Evolutionary conservation across 37 sponge, comb jelly and placozoan genomes (phyloP).

Genomic region (Lycopodina hypogea): DNA sequence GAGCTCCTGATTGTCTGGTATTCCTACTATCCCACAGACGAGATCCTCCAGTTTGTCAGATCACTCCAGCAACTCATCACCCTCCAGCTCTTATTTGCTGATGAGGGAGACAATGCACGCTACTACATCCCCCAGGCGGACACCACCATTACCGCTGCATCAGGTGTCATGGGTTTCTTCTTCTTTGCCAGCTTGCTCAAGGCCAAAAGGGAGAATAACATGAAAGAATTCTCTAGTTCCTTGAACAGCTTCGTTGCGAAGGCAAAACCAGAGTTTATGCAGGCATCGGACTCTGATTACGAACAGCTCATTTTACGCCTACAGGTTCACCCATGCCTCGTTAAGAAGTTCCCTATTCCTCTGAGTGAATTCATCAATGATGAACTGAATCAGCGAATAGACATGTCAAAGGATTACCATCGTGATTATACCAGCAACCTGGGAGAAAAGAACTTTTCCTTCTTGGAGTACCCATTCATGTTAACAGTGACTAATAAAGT

Average conservation of each 20-base stretch:
- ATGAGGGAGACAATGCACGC: conserved; percentile 11
- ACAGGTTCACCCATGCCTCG: conserved; percentile 61
- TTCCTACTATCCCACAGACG: conserved; percentile 43
- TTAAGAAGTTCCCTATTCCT: conserved; percentile 40
- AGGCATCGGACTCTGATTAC: conserved; percentile 10
- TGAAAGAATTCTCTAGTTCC: conserved; percentile 17
- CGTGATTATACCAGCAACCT: background rate
- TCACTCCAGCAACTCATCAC: conserved; percentile 68
- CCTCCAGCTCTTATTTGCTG: conserved; percentile 40
- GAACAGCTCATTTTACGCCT: conserved; percentile 31
- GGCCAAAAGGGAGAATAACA: conserved; percentile 32
- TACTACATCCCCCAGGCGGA: conserved; percentile 31
- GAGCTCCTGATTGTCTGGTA: conserved; percentile 60
- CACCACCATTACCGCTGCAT: conserved; percentile 32
- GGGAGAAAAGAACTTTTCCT: conserved; percentile 52
- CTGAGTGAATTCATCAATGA: conserved; percentile 78
- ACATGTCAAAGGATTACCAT: conserved; percentile 59
- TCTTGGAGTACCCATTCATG: conserved; percentile 80
- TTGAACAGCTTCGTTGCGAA: conserved; percentile 27
- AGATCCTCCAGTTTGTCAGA: conserved; percentile 41
- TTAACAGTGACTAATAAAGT: conserved; percentile 82
- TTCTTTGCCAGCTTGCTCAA: conserved; percentile 80
- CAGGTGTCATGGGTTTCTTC: conserved; percentile 57
- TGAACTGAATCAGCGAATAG: conserved; percentile 62
- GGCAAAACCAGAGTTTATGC: conserved; percentile 33